Base-by-base conservation (phyloP, 2,113 vertebrate genomes). In the Planiliza haematocheilus region DNA sequence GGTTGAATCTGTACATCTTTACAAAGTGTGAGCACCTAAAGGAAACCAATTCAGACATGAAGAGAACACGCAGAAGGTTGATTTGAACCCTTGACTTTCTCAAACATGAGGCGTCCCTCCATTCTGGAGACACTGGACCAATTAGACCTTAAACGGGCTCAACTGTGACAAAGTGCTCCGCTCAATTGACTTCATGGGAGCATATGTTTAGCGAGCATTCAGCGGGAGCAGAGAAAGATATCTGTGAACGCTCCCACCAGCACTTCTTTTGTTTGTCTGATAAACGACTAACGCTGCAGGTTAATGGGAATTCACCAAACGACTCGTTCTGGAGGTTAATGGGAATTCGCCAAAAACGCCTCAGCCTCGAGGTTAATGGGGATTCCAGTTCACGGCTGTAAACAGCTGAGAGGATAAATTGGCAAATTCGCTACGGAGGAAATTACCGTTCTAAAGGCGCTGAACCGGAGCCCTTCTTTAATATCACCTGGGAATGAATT, bases 361-460 rank as follows among this genome's bases (percentile, higher is more conserved):
- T 76, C 57, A 50, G 68, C 69, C 67, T 72, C 18, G 65, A 85
- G 79, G 87, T 89, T 89, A 89, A 90, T 86, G 79, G 64, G 63
- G 71, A 84, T 61, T 74, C 77, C 68, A 60, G 83, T 70, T 63
- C 77, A 43, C 59, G 65, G 65, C 74, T n/a, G 52, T 72, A 59
- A 77, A 82, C 67, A 76, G 80, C 66, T 63, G 64, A 64, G 63
- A 78, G 63, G 73, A 86, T 21, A 62, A 81, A 84, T 79, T 77
- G 68, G 75, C 30, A 59, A 76, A 84, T 86, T 82, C 74, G 56
- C 73, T 39, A 38, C 7, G 1, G 73, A 86, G 69, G 75, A 85
- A 88, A 85, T 80, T 70, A 90, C 63, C 61, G 77, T 65, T 85
- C 21, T 56, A 10, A 53, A 66, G 63, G 57, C 51, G 36, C 20